Evolutionary conservation across 2,888 invertebrate species (phyloP).

Genomic region (Cylloceria caligata): DNA sequence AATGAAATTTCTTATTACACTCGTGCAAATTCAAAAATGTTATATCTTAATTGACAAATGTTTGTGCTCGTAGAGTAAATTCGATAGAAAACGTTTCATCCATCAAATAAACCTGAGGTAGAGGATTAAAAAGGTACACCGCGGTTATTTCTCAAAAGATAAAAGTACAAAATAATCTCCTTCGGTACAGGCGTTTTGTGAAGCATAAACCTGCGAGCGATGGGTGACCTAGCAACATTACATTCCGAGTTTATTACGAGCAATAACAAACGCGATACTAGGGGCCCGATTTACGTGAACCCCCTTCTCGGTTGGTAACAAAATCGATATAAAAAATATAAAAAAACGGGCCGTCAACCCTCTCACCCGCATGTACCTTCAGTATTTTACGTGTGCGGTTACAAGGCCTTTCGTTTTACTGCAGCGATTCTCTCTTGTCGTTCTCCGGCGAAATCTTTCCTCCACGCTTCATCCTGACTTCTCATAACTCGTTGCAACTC

Average conservation of each 20-base stretch:
- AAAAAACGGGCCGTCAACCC: conserved; percentile 60
- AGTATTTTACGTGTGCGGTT: conserved; percentile 75
- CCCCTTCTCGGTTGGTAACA: conserved; percentile 65
- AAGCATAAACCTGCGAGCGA: not conserved
- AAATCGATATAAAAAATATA: conserved; percentile 76
- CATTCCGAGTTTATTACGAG: conserved; percentile 39
- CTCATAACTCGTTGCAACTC: not conserved
- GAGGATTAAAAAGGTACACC: not conserved
- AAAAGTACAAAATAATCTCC: conserved; percentile 26
- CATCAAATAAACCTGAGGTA: not conserved
- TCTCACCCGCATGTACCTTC: conserved; percentile 75
- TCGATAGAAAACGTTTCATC: too few species aligned
- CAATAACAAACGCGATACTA: conserved; percentile 47
- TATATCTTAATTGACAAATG: too few species aligned
- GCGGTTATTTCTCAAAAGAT: not conserved
- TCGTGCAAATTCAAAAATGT: too few species aligned
- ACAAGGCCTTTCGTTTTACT: conserved; percentile 63
- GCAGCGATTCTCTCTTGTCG: conserved; percentile 7
- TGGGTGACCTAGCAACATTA: not conserved
- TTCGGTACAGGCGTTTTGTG: conserved; percentile 1
- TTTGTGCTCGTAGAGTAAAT: too few species aligned
- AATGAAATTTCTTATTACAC: too few species aligned
- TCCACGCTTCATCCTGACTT: not conserved
- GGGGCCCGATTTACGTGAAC: conserved; percentile 11
- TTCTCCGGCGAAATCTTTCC: conserved; percentile 7